These are phyloP conservation scores for Lordiphosa mommai DNA, from an alignment of 1,140 invertebrate species.

Conservation along the genomic window DNA sequence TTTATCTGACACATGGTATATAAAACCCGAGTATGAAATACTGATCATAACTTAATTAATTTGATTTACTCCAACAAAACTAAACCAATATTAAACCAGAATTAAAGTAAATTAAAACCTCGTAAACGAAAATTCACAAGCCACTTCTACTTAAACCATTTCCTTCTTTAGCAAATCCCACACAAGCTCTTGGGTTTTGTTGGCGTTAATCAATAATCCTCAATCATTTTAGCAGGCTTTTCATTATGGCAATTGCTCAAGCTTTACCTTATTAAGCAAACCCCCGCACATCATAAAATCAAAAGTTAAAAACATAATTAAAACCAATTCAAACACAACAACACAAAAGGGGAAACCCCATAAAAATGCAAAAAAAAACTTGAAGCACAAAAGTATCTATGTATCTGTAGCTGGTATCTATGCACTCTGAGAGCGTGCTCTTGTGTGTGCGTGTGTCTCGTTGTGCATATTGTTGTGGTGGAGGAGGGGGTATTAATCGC, in stretches of 20 bases:
- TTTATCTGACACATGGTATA: too few species aligned
- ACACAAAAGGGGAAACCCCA: constrained; percentile 10
- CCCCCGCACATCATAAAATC: constrained; percentile 42
- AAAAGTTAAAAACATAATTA: constrained; percentile 70
- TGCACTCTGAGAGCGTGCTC: constrained; percentile 2
- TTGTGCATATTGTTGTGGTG: constrained; percentile 52
- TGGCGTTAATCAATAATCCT: constrained; percentile 23
- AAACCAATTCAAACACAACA: constrained; percentile 55
- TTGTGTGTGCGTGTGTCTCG: constrained; percentile 1
- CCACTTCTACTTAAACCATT: too few species aligned
- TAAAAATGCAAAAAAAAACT: constrained; percentile 14
- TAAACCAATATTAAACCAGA: too few species aligned
- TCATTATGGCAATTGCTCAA: constrained; percentile 33
- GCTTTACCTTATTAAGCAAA: constrained; percentile 9
- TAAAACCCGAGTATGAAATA: too few species aligned
- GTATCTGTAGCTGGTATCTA: constrained; percentile 10
- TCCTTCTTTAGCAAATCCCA: too few species aligned
- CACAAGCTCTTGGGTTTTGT: too few species aligned
- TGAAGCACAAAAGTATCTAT: constrained; percentile 19
- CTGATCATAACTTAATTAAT: too few species aligned
- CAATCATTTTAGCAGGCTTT: constrained; percentile 34
- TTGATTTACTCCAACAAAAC: too few species aligned
- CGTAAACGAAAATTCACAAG: too few species aligned
- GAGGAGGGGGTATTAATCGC: constrained; percentile 67
- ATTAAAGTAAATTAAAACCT: too few species aligned